These are phyloP conservation scores for Notocelia uddmanniana DNA, from an alignment of 2,888 invertebrate species.

Conservation along the genomic window DNA sequence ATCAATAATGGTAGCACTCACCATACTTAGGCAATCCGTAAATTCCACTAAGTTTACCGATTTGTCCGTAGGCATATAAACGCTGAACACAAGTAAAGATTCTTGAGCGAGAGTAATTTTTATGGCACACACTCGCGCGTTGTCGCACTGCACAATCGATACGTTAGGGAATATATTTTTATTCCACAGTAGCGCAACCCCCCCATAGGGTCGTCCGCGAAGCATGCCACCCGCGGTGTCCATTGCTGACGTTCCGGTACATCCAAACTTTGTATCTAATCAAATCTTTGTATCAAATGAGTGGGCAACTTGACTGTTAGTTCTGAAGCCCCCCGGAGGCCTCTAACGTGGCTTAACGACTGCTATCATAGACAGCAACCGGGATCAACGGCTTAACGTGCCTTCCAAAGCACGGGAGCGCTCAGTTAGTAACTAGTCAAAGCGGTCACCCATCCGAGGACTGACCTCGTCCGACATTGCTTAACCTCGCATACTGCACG, in stretches of 20 bases:
- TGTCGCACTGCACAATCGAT: background rate
- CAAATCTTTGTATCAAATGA: no score
- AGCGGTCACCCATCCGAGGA: no score
- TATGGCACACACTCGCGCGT: background rate
- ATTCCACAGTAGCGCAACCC: background rate
- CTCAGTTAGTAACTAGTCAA: no score
- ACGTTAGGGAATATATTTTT: background rate
- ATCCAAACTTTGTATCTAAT: background rate
- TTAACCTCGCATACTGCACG: no score
- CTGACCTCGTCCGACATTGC: no score
- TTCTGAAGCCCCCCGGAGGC: no score
- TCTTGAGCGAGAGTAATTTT: background rate
- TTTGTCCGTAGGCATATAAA: conserved; percentile 4
- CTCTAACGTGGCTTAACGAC: no score
- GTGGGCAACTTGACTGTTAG: no score
- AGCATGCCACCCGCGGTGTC: background rate
- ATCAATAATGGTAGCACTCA: background rate
- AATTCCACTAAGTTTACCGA: background rate
- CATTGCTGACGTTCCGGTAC: background rate
- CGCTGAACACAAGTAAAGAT: background rate
- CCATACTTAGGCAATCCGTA: background rate
- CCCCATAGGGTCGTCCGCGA: background rate
- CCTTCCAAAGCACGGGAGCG: no score
- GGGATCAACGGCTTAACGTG: no score
- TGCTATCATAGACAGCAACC: no score